Base-by-base conservation (phyloP, 2,888 invertebrate species). In the Torymus texanus region DNA sequence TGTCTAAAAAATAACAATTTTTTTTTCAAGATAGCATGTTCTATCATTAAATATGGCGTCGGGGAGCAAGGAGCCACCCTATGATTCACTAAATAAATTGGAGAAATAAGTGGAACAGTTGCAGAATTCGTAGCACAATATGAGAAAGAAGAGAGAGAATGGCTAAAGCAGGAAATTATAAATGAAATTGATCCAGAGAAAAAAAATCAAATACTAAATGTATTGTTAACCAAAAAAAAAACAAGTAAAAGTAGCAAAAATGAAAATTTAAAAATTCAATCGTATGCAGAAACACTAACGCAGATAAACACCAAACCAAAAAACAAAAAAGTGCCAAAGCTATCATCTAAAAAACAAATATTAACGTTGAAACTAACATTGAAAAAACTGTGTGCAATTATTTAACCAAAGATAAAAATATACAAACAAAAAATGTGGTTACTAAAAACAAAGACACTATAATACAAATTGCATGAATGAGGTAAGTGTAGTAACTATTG, bases 241-340 rank as follows among this genome's bases (percentile, higher is more conserved):
- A 56, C 21, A 62, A 62, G 11, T 62, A 62, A 24, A 21, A 21
- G 21, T 2, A 21, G 14, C 14, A 24, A 62, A 21, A 21, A 24
- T 12, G 0, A 56, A n/a, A 56, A 56, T n/a, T 13, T n/a, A n/a
- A 56, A 56, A 14, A 14, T 56, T 5, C 2, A n/a, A 56, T n/a
- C 56, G n/a, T 56, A 56, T 56, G 56, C 56, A n/a, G 56, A 56
- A 56, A 56, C 56, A 56, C 56, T 56, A 56, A 56, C n/a, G n/a
- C 56, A 56, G 1, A 56, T 56, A 56, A 56, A 56, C n/a, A 13
- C 56, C 13, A 56, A 56, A n/a, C 56, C 13, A 56, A 56, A 56
- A n/a, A 56, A n/a, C 24, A 62, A 13, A 24, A 62, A 62, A 62
- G 61, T 62, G 61, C 61, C 61, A 12, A 62, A 62, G 14, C 24